Evolutionary conservation across 2,888 invertebrate species (phyloP).

Genomic region (Euspilapteryx auroguttella): DNA sequence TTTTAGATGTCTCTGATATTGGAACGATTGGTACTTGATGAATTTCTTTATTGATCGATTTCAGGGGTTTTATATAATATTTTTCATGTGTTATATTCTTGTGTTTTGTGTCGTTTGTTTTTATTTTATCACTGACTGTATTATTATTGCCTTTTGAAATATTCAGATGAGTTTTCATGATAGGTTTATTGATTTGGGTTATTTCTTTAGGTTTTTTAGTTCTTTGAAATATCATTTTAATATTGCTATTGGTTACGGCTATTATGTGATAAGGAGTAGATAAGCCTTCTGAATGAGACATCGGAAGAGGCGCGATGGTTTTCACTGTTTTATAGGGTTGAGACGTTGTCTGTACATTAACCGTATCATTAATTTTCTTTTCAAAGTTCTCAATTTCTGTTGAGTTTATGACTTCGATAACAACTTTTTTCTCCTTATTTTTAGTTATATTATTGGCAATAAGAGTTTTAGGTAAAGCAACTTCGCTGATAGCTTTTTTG

Average conservation of each 20-base stretch:
- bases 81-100: constrained; percentile 20
- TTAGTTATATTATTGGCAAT: not conserved
- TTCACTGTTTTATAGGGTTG: not conserved
- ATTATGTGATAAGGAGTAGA: constrained; percentile 27
- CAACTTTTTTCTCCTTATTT: not conserved
- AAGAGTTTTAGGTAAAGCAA: not conserved
- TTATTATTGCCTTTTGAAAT: constrained; percentile 14
- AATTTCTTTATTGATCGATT: constrained; percentile 55
- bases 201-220: constrained; percentile 41
- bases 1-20: constrained; percentile 50
- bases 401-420: not conserved
- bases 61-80: constrained; percentile 25
- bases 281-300: constrained; percentile 12
- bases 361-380: not conserved
- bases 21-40: constrained; percentile 47
- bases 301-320: constrained; percentile 2
- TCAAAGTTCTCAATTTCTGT: not conserved
- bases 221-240: constrained; percentile 37
- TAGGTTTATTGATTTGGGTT: constrained; percentile 38
- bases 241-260: constrained; percentile 40
- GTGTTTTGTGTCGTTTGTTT: constrained; percentile 27
- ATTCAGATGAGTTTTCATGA: constrained; percentile 14
- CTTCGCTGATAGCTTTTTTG: not conserved
- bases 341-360: not conserved
- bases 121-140: constrained; percentile 11